A percentile compares a stretch with the other conserved stretches of the same genome.
Evolutionary conservation across 2,888 invertebrate species (phyloP).

Genomic region (Hemaris fuciformis): DNA sequence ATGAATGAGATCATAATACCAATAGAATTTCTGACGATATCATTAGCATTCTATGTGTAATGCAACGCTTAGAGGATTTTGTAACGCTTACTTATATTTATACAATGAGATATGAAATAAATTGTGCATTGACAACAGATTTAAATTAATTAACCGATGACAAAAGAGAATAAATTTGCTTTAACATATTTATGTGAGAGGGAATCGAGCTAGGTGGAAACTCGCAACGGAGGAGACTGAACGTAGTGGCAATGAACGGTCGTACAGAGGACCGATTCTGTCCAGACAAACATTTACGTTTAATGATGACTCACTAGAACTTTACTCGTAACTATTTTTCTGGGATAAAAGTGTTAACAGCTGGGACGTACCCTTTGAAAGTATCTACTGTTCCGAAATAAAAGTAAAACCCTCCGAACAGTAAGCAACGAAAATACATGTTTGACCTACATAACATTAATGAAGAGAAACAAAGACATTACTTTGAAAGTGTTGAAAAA

Average conservation of each 20-base stretch:
- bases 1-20: conserved; percentile 15
- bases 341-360: neutral
- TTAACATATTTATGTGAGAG: conserved; percentile 8
- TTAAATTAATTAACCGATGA: neutral
- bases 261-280: conserved; percentile 42
- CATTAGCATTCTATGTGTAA: neutral
- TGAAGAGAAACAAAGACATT: neutral
- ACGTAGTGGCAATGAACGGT: conserved; percentile 46
- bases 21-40: neutral
- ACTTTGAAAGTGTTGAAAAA: neutral
- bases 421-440: neutral
- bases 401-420: neutral
- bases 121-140: neutral
- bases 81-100: neutral
- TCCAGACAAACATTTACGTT: conserved; percentile 31
- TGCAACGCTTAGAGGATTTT: neutral
- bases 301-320: conserved; percentile 39
- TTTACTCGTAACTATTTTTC: neutral
- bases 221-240: conserved; percentile 14
- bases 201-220: conserved; percentile 14
- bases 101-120: neutral
- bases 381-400: neutral
- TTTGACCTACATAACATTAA: neutral
- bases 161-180: neutral
- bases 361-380: neutral